Conservation (phyloP, 2,888 invertebrate genomes). For the Liodrosophila aerea region DNA sequence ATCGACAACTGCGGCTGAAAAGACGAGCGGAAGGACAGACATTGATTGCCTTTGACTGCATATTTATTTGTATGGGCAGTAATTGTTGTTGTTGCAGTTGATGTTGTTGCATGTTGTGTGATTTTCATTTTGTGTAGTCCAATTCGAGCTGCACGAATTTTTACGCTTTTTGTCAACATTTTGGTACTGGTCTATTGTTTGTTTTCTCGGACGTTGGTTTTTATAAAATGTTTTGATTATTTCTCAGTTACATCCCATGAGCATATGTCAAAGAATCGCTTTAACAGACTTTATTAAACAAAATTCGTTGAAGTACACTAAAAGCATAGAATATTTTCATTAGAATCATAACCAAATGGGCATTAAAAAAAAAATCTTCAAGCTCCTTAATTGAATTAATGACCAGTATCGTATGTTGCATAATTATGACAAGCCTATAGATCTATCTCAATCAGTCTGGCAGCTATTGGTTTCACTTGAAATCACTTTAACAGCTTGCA, state of each 20-base stretch:
- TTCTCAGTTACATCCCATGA: slow-evolving; percentile 5
- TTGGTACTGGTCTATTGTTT: slow-evolving; percentile 45
- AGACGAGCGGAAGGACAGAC: slow-evolving; percentile 37
- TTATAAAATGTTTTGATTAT: slow-evolving; percentile 71
- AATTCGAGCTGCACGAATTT: slow-evolving; percentile 57
- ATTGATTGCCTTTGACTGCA: slow-evolving; percentile 76
- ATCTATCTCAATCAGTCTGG: slow-evolving; percentile 40
- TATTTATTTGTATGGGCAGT: slow-evolving; percentile 67
- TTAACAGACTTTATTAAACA: slow-evolving; percentile 3
- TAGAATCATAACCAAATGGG: not conserved
- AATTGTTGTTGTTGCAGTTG: slow-evolving; percentile 33
- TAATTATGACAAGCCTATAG: slow-evolving; percentile 26
- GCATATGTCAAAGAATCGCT: slow-evolving; percentile 8
- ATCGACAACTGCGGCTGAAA: slow-evolving; percentile 66
- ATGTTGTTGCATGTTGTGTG: slow-evolving; percentile 35
- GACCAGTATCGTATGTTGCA: slow-evolving; percentile 64
- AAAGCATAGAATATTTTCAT: no score
- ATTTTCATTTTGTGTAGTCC: slow-evolving; percentile 56
- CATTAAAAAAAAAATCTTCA: slow-evolving; percentile 24
- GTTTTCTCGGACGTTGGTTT: slow-evolving; percentile 37
- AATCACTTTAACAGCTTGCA: slow-evolving; percentile 66
- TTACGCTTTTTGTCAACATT: slow-evolving; percentile 72
- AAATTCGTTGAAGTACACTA: not conserved
- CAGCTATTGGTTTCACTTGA: slow-evolving; percentile 52
- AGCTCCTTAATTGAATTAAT: slow-evolving; percentile 59